Evolutionary conservation across 2,113 vertebrate species (phyloP).

Genomic region (Pipra filicauda): DNA sequence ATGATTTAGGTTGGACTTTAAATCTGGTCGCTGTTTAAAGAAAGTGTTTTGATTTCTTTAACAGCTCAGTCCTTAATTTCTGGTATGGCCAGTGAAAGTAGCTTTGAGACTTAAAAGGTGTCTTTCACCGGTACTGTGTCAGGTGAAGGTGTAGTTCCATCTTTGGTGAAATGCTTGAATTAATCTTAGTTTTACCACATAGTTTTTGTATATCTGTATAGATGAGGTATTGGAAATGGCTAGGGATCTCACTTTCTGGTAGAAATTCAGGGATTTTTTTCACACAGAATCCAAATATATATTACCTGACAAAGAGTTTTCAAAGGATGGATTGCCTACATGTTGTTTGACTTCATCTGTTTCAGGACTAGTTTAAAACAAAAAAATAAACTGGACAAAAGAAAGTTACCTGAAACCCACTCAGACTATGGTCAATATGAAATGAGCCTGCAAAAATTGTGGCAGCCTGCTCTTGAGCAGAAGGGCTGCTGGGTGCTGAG

Average conservation of each 20-base stretch:
- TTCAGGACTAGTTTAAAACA: neutral
- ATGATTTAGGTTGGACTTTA: neutral
- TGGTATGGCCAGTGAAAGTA: neutral
- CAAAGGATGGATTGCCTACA: neutral
- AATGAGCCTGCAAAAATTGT: neutral
- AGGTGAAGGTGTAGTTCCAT: neutral
- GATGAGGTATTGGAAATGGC: neutral
- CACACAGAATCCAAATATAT: neutral
- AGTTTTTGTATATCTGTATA: neutral
- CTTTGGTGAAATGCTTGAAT: neutral
- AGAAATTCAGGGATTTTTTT: neutral
- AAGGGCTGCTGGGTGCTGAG: neutral
- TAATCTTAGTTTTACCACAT: neutral
- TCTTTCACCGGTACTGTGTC: neutral
- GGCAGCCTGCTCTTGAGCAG: neutral
- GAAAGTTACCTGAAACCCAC: neutral
- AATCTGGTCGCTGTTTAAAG: neutral
- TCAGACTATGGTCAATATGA: neutral
- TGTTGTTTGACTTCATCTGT: neutral
- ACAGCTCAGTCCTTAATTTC: neutral
- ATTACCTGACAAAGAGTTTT: neutral
- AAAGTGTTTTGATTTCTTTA: neutral
- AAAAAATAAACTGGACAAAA: neutral
- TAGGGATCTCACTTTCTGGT: neutral
- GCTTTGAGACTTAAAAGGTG: neutral